Evolutionary conservation across 2,888 invertebrate genomes (phyloP).

Genomic region (Amiota minor): DNA sequence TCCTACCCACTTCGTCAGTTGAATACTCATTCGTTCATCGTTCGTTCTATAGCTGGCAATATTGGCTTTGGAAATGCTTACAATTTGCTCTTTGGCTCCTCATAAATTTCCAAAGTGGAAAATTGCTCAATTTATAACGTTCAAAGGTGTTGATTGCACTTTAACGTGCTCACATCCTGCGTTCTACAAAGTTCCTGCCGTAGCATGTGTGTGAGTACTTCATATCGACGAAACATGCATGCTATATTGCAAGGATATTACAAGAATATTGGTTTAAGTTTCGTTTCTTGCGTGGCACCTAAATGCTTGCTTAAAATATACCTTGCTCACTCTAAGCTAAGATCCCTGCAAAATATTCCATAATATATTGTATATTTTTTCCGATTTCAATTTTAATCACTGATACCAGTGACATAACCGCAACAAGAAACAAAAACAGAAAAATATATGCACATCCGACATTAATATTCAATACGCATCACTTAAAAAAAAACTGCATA

Average conservation of each 20-base stretch:
- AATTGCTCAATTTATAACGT: conserved; percentile 52
- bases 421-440: conserved; percentile 2
- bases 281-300: background rate
- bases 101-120: conserved; percentile 55
- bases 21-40: no score
- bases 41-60: background rate
- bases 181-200: background rate
- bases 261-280: conserved; percentile 18
- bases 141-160: conserved; percentile 49
- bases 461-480: conserved; percentile 52
- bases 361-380: no score
- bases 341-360: no score
- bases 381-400: conserved; percentile 11
- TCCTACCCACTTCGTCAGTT: no score
- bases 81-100: conserved; percentile 45
- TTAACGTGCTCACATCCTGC: conserved; percentile 18
- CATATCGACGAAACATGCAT: conserved; percentile 1
- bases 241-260: conserved; percentile 19
- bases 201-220: background rate
- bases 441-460: background rate
- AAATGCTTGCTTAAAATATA: no score
- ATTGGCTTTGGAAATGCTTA: conserved; percentile 33
- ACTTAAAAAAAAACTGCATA: conserved; percentile 21
- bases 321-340: no score
- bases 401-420: conserved; percentile 13